phyloP scores from a whole-genome alignment of 1,140 invertebrate species.

The Pollicipes pollicipes region DNA sequence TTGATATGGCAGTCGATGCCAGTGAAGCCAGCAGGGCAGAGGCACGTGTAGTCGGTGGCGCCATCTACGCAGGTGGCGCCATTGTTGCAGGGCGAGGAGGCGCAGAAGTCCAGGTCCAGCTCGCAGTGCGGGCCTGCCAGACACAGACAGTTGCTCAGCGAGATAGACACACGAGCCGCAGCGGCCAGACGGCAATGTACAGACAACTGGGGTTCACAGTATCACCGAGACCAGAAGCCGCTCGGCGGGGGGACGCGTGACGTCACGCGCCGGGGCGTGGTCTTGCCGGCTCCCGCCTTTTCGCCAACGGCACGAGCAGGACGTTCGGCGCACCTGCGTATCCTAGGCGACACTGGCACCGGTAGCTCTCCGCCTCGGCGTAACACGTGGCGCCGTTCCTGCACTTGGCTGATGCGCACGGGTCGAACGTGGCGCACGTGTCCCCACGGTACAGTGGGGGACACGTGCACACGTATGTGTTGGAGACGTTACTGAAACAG shows the following conservation, averaged over 20 bases:
- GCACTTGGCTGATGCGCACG: neutral
- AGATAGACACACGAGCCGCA: no score
- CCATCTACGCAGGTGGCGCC: conserved; percentile 11
- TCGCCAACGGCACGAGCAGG: no score
- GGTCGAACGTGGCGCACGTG: neutral
- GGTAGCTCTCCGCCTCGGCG: neutral
- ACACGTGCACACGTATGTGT: conserved; percentile 14
- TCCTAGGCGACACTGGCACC: neutral
- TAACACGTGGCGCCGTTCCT: neutral
- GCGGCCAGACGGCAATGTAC: no score
- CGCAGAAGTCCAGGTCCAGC: conserved; percentile 12
- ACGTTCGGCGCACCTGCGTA: neutral
- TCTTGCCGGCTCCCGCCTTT: no score
- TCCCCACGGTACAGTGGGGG: neutral
- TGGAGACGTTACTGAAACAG: conserved; percentile 17
- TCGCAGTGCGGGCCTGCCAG: conserved; percentile 14
- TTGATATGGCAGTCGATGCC: conserved; percentile 4
- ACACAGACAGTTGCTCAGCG: no score
- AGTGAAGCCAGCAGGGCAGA: conserved; percentile 14
- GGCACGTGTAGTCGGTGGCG: conserved; percentile 8
- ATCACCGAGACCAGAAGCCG: no score
- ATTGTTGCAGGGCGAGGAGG: conserved; percentile 9
- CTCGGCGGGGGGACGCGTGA: no score
- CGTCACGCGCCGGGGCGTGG: no score
- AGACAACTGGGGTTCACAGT: no score